phyloP scores from a whole-genome alignment of 2,888 invertebrate genomes.

The Calameuta idolon region DNA sequence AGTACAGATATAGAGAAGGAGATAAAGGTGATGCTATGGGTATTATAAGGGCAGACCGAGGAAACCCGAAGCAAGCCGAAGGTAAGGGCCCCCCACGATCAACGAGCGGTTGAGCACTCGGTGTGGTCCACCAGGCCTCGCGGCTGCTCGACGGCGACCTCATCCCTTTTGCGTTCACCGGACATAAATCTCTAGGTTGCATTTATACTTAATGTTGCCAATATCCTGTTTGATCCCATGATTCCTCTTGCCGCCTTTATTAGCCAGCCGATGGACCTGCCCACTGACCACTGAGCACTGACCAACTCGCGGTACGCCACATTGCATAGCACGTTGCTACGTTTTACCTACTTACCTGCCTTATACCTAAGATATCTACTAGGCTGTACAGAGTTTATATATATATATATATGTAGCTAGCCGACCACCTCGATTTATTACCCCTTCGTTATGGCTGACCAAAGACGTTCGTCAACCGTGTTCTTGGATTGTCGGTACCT shows the following conservation, averaged over 20 bases:
- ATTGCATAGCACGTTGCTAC: background rate
- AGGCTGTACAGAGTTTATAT: background rate
- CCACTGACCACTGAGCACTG: slow-evolving; percentile 3
- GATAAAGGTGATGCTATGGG: background rate
- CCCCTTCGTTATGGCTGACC: background rate
- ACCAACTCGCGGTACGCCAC: slow-evolving; percentile 5
- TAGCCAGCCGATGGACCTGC: slow-evolving; percentile 24
- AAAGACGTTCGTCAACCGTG: slow-evolving; percentile 1
- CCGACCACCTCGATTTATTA: background rate
- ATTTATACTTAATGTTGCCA: slow-evolving; percentile 62
- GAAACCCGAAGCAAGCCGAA: slow-evolving; percentile 43
- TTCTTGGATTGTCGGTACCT: background rate
- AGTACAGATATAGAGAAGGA: background rate
- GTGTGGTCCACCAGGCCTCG: slow-evolving; percentile 62
- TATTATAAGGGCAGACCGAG: background rate
- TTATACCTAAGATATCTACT: background rate
- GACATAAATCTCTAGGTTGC: slow-evolving; percentile 59
- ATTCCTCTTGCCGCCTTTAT: slow-evolving; percentile 39
- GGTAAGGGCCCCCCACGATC: slow-evolving; percentile 59
- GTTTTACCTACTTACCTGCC: slow-evolving; percentile 1
- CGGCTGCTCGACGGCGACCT: slow-evolving; percentile 48
- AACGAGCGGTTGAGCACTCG: slow-evolving; percentile 50
- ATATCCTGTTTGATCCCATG: slow-evolving; percentile 54
- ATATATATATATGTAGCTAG: background rate
- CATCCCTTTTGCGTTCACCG: slow-evolving; percentile 48